phyloP scores from a whole-genome alignment of 2,888 invertebrate species.

The Cephus spinipes region DNA sequence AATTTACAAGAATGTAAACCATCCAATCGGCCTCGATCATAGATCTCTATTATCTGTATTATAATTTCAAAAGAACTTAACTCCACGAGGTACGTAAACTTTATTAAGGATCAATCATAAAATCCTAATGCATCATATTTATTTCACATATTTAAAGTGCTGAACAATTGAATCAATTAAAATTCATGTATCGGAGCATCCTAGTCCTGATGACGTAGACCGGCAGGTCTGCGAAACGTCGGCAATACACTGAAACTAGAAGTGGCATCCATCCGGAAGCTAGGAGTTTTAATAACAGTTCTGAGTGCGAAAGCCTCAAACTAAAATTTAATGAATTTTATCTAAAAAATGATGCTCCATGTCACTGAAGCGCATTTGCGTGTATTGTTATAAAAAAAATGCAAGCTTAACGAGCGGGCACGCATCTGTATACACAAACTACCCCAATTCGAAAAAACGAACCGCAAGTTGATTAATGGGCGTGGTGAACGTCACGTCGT shows the following conservation, averaged over 20 bases:
- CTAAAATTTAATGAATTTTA: not conserved
- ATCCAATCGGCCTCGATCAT: not conserved
- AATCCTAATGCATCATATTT: not conserved
- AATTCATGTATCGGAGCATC: no score
- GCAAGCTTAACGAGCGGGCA: not conserved
- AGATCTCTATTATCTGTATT: not conserved
- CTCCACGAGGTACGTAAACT: not conserved
- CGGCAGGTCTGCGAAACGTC: no score
- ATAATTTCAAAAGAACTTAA: no score
- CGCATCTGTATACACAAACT: not conserved
- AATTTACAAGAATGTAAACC: not conserved
- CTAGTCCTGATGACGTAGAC: no score
- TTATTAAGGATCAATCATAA: not conserved
- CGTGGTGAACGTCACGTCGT: constrained; percentile 4
- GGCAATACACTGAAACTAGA: no score
- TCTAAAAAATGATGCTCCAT: not conserved
- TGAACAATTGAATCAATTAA: not conserved
- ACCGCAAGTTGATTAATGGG: constrained; percentile 9
- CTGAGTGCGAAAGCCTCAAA: no score
- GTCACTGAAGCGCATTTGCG: not conserved
- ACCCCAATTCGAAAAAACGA: not conserved
- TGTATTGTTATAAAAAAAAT: not conserved
- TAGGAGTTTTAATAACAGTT: no score
- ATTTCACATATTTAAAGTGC: not conserved
- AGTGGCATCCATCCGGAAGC: no score